A percentile compares a stretch with the other conserved stretches of the same genome.
Conservation (phyloP, 2,797 vertebrate species). For the Rousettus madagascariensis region DNA sequence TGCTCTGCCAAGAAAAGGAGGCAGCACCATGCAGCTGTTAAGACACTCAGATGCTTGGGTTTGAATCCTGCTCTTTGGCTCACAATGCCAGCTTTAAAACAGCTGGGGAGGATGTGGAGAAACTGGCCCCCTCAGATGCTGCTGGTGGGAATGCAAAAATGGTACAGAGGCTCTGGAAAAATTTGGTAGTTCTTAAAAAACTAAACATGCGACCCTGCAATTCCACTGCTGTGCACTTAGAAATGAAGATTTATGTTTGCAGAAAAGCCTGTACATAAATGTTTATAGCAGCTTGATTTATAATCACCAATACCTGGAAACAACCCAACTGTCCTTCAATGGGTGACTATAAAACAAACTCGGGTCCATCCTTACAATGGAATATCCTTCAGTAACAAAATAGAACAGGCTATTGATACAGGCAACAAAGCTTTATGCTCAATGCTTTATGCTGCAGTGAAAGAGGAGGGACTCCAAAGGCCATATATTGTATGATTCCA, state of each 20-base stretch:
- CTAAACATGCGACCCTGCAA: background rate
- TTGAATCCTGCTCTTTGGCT: background rate
- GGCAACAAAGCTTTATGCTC: background rate
- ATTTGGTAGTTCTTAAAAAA: background rate
- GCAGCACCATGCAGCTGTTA: fast-evolving
- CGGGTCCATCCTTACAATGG: background rate
- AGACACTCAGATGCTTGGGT: fast-evolving
- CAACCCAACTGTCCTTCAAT: background rate
- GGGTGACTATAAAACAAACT: background rate
- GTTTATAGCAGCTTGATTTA: background rate
- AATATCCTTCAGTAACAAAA: conserved; percentile 25
- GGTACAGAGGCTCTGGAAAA: background rate
- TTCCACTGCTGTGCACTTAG: background rate
- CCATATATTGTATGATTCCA: background rate
- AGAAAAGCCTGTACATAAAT: background rate
- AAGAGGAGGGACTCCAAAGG: background rate
- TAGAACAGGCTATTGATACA: conserved; percentile 3
- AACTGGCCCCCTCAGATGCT: background rate
- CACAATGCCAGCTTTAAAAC: fast-evolving
- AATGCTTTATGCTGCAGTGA: background rate
- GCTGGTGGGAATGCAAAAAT: background rate
- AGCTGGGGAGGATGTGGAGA: background rate
- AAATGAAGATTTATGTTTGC: background rate
- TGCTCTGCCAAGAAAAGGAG: background rate
- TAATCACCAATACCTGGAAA: background rate